Conservation (phyloP, 2,888 invertebrate genomes). For the Acronicta aceris region DNA sequence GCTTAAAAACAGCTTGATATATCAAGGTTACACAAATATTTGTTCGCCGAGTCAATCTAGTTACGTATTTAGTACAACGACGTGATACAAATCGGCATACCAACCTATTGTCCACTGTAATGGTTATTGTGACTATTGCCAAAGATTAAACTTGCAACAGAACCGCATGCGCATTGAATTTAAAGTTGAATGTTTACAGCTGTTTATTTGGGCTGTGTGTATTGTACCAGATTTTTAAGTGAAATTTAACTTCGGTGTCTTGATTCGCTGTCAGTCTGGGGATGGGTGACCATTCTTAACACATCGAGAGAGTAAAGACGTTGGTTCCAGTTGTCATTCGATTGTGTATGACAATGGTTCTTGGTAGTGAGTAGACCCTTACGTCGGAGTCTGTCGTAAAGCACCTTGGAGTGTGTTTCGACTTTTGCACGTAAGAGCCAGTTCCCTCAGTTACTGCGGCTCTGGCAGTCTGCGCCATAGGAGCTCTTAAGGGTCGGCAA, state of each 20-base stretch:
- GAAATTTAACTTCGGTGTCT: background rate
- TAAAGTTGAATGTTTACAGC: constrained; percentile 44
- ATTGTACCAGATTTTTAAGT: background rate
- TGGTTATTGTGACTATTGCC: constrained; percentile 64
- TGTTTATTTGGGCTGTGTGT: constrained; percentile 26
- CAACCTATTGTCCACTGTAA: constrained; percentile 64
- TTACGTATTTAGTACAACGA: constrained; percentile 72
- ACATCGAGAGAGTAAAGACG: too few species aligned
- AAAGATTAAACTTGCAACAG: constrained; percentile 62
- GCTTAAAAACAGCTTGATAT: constrained; percentile 29
- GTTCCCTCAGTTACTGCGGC: too few species aligned
- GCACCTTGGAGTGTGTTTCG: too few species aligned
- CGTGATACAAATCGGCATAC: constrained; percentile 69
- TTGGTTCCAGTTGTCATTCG: too few species aligned
- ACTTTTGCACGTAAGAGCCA: too few species aligned
- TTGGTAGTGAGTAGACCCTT: too few species aligned
- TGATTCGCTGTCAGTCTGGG: background rate
- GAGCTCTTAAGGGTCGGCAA: too few species aligned
- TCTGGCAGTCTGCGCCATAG: too few species aligned
- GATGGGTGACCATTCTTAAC: too few species aligned
- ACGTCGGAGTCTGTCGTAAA: too few species aligned
- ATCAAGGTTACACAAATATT: constrained; percentile 70
- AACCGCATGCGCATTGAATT: constrained; percentile 49
- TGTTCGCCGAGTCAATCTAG: constrained; percentile 70
- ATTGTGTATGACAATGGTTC: too few species aligned